Percentiles rank a stretch among this genome's conserved stretches.
Evolutionary conservation across 2,888 invertebrate genomes (phyloP).

Genomic region (Podotricha telesiphe): DNA sequence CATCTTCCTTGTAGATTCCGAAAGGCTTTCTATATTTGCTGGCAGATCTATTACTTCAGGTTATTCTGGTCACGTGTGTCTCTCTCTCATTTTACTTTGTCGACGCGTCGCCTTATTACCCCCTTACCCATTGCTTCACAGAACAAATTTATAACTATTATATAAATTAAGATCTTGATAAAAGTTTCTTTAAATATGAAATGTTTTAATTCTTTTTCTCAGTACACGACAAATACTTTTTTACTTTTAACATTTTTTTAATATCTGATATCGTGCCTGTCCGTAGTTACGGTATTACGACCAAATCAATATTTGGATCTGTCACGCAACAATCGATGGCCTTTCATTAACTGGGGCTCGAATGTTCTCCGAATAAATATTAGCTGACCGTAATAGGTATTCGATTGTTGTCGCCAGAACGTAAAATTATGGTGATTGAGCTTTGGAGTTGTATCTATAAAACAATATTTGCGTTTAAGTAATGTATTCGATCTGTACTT

Average conservation of each 20-base stretch:
- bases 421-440: slow-evolving; percentile 55
- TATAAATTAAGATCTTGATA: slow-evolving; percentile 11
- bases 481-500: not conserved
- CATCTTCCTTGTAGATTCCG: slow-evolving; percentile 14
- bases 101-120: slow-evolving; percentile 74
- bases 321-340: slow-evolving; percentile 65
- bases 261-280: not conserved
- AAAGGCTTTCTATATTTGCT: not conserved
- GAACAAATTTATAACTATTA: slow-evolving; percentile 8
- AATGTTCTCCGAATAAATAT: slow-evolving; percentile 72
- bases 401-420: slow-evolving; percentile 60
- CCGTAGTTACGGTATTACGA: slow-evolving; percentile 33
- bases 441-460: slow-evolving; percentile 41
- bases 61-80: slow-evolving; percentile 75
- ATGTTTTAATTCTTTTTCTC: not conserved
- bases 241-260: not conserved
- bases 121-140: slow-evolving; percentile 61
- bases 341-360: slow-evolving; percentile 49
- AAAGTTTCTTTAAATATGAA: not conserved
- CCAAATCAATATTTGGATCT: slow-evolving; percentile 56
- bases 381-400: slow-evolving; percentile 66
- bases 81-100: slow-evolving; percentile 71
- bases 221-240: no score
- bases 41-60: slow-evolving; percentile 13
- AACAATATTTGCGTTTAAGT: slow-evolving; percentile 18